Evolutionary conservation across 2,113 vertebrate genomes (phyloP), one percentile per base, ranked within the genome.

Genomic region (Sinocyclocheilus rhinocerous): DNA sequence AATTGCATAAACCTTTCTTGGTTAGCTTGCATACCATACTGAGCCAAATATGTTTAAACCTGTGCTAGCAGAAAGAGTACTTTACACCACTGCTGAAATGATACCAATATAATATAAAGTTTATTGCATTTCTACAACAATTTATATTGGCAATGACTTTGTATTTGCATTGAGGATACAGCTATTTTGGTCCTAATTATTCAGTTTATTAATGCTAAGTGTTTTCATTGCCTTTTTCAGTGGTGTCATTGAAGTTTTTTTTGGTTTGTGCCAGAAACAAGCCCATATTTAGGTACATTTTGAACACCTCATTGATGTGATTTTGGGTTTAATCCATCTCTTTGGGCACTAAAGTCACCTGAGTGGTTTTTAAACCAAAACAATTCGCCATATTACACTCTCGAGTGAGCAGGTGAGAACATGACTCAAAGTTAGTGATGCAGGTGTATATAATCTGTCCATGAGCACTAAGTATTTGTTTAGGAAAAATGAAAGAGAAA

Each of bases 401-500:
- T 89, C 88, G 89, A 91, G 90, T 90, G 90, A 93, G 92, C 90
- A 94, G 87, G 88, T 89, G 92, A 90, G 92, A 92, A 91, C 93
- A 92, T 92, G 91, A 85, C 91, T 92, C 89, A 92, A 92, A 92
- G 89, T 92, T 94, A 93, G 91, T 91, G 92, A 95, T 93, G 94
- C 93, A 93, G 92, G 92, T 90, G 91, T 92, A 92, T 92, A 93
- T 93, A 95, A 94, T 94, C 92, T 93, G 91, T 94, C 93, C 91
- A 89, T 89, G 83, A 90, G 92, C 90, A 90, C 91, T 86, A n/a
- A 76, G 73, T 84, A 24, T 85, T 89, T 76, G 65, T 61, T 86
- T 78, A 39, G 55, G 36, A 77, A 86, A 82, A 75, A 57, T 92
- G 91, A 93, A 92, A 50, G 48, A 50, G 45, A 48, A 12, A 11